A percentile compares a stretch with the other conserved stretches of the same genome.
Conservation (phyloP, 1,140 invertebrate genomes). For the Triops longicaudatus region DNA sequence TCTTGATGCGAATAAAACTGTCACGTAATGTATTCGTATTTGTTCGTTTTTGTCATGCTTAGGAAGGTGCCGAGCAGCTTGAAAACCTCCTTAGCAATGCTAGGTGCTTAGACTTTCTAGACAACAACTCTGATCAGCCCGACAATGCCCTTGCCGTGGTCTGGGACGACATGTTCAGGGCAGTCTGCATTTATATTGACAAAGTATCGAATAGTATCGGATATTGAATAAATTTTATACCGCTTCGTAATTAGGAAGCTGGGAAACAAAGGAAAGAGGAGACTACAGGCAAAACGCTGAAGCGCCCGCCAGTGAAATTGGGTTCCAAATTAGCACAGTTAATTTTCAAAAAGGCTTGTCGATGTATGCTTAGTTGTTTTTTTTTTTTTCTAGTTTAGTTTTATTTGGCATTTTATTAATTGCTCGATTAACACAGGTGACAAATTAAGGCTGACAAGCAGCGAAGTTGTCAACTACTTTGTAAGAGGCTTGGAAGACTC, state of each 20-base stretch:
- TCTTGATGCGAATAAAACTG: neutral
- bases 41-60: neutral
- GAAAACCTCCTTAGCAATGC: neutral
- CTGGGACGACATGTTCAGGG: neutral
- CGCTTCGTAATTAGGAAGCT: neutral
- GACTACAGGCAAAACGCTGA: neutral
- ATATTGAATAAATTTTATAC: too few relatives aligned
- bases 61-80: neutral
- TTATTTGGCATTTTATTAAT: neutral
- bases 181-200: neutral
- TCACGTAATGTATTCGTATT: neutral
- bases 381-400: neutral
- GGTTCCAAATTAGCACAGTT: neutral
- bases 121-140: neutral
- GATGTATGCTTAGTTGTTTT: too few relatives aligned
- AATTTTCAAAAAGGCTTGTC: neutral
- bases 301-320: neutral
- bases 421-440: neutral
- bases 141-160: neutral
- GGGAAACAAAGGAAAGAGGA: neutral
- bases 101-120: neutral
- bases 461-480: neutral
- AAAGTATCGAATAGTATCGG: too few relatives aligned
- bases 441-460: neutral
- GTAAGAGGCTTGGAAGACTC: neutral